phyloP scores from a whole-genome alignment of 1,140 invertebrate genomes.

The Dryas iulia region DNA sequence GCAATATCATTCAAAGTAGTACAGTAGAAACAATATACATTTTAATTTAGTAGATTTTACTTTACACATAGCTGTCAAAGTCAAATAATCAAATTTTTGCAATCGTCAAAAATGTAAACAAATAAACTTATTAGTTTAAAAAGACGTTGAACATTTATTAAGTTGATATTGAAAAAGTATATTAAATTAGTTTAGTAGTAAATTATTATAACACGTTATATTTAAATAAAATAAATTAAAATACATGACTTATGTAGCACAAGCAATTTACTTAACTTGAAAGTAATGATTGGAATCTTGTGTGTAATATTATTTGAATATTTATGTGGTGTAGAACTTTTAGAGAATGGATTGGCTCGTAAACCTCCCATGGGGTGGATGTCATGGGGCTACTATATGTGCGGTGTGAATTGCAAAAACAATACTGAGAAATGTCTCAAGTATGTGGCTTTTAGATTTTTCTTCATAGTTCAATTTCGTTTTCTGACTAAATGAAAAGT shows the following conservation, averaged over 20 bases:
- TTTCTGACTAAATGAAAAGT: conserved; percentile 10
- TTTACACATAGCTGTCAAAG: background rate
- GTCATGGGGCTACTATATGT: conserved; percentile 88
- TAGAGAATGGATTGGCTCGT: conserved; percentile 91
- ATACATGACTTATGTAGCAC: conserved; percentile 7
- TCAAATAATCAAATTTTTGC: background rate
- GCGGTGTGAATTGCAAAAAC: conserved; percentile 83
- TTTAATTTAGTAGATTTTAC: background rate
- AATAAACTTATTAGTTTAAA: background rate
- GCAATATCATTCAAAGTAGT: background rate
- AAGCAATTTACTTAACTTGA: background rate
- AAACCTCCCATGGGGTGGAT: conserved; percentile 93
- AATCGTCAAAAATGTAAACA: background rate
- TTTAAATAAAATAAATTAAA: no score
- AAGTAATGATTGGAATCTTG: background rate
- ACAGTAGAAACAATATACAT: background rate
- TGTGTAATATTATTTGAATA: conserved; percentile 22
- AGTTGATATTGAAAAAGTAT: no score
- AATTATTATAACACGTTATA: no score
- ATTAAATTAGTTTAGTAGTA: no score
- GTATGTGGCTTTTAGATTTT: conserved; percentile 43
- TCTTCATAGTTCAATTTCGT: background rate
- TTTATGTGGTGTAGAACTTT: conserved; percentile 43
- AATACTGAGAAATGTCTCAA: conserved; percentile 86
- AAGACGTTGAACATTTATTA: background rate